A percentile compares a stretch with the other conserved stretches of the same genome.
Conservation (phyloP, 2,113 vertebrate genomes). For the Oreochromis spilurus region DNA sequence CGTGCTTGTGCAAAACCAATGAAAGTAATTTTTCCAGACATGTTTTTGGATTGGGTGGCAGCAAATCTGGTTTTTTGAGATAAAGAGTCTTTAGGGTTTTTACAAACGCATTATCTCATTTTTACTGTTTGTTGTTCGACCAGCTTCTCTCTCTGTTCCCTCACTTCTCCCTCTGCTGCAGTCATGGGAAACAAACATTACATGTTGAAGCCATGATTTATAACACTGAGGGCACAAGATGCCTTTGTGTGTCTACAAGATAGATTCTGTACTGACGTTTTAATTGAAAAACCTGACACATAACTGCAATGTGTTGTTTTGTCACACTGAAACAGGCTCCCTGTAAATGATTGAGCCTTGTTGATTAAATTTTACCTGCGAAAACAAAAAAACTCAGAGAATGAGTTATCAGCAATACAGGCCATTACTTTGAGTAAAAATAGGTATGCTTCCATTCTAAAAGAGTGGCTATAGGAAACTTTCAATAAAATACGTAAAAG, state of each 20-base stretch:
- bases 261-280: background rate
- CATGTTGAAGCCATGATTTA: background rate
- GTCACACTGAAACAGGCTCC: background rate
- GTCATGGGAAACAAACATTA: background rate
- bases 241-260: background rate
- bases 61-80: constrained; percentile 48
- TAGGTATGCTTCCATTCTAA: background rate
- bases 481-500: background rate
- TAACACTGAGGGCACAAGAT: background rate
- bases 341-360: background rate
- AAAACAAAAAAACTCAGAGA: background rate
- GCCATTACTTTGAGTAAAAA: background rate
- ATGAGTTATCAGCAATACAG: background rate
- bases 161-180: background rate
- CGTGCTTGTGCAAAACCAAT: background rate
- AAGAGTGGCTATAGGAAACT: background rate
- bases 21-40: background rate
- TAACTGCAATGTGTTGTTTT: background rate
- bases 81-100: constrained; percentile 57
- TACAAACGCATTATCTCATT: constrained; percentile 22
- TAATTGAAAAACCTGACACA: background rate
- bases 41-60: background rate
- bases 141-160: constrained; percentile 13
- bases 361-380: background rate
- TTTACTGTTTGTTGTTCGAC: constrained; percentile 29